phyloP scores from a whole-genome alignment of 2,888 invertebrate genomes.

The Darwinula stevensoni region DNA sequence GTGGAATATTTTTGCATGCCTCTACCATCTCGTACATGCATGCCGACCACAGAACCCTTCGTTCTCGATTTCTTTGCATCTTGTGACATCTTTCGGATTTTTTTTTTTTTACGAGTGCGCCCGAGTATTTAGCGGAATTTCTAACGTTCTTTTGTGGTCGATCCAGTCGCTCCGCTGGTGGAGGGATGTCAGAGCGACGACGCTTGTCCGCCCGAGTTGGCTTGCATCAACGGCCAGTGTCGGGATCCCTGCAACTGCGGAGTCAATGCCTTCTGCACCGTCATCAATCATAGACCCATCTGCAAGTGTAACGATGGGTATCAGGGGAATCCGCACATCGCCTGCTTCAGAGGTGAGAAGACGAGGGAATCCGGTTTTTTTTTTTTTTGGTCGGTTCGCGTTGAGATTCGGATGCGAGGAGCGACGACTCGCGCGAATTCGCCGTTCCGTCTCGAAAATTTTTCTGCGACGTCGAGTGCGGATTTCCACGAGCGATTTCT shows the following conservation, averaged over 20 bases:
- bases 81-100: neutral
- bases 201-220: constrained; percentile 44
- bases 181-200: constrained; percentile 40
- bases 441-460: too few relatives aligned
- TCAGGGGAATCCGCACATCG: constrained; percentile 56
- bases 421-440: too few relatives aligned
- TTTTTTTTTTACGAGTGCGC: too few relatives aligned
- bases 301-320: constrained; percentile 26
- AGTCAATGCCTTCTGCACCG: constrained; percentile 23
- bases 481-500: too few relatives aligned
- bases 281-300: constrained; percentile 10
- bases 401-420: too few relatives aligned
- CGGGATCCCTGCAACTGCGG: constrained; percentile 60
- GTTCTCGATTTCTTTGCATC: neutral
- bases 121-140: too few relatives aligned
- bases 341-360: constrained; percentile 53
- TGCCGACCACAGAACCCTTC: neutral
- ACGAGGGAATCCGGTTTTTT: too few relatives aligned
- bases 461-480: too few relatives aligned
- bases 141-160: too few relatives aligned
- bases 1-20: too few relatives aligned
- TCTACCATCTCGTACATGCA: neutral
- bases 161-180: neutral
- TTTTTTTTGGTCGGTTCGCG: too few relatives aligned
- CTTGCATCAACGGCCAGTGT: constrained; percentile 46